These are phyloP conservation scores for Phaenicophaeus curvirostris DNA, from an alignment of 2,797 vertebrate genomes.

Conservation along the genomic window DNA sequence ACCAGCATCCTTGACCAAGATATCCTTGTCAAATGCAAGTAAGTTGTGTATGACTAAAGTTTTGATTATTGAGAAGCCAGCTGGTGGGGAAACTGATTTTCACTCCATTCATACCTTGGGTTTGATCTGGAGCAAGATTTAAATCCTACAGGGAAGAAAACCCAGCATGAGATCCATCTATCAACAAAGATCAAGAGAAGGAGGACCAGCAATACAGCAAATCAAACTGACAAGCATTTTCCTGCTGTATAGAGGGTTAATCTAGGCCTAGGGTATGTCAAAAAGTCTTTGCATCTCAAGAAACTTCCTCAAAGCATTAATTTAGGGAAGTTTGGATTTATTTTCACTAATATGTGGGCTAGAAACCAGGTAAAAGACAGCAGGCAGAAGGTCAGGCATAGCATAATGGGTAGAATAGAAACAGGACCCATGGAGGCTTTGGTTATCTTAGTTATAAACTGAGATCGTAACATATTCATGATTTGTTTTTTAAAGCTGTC, in stretches of 20 bases:
- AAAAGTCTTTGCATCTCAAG: background rate
- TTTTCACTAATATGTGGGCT: background rate
- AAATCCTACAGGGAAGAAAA: background rate
- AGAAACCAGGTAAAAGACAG: background rate
- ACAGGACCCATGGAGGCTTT: background rate
- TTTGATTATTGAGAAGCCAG: background rate
- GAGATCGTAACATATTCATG: background rate
- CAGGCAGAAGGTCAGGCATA: background rate
- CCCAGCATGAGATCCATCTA: background rate
- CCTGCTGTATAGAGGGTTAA: background rate
- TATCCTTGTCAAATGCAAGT: background rate
- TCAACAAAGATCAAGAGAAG: background rate
- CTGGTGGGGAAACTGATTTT: background rate
- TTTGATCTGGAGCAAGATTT: background rate
- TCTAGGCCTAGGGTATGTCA: background rate
- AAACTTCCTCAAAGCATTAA: background rate
- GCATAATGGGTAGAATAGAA: background rate
- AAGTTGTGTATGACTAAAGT: background rate
- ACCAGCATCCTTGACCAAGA: rapidly evolving
- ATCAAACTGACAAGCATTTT: background rate
- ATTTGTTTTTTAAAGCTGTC: background rate
- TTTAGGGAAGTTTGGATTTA: background rate
- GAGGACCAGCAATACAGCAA: background rate
- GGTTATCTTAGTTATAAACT: slow-evolving; percentile 6
- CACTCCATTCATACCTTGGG: background rate